Conservation (phyloP, 1,140 invertebrate species). For the Temnothorax nylanderi region DNA sequence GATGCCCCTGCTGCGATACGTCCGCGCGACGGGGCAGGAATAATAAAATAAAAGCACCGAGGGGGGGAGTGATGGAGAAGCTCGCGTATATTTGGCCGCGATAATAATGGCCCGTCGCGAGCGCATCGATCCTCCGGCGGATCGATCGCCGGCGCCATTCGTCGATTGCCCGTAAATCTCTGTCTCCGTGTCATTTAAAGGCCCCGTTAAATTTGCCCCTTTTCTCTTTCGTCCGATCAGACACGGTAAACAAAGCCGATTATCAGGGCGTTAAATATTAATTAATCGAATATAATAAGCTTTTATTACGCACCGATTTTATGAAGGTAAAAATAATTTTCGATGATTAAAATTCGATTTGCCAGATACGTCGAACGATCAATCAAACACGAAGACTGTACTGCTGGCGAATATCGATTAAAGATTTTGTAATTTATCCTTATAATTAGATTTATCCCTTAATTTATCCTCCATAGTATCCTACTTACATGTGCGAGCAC, state of each 20-base stretch:
- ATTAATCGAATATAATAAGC: slow-evolving; percentile 28
- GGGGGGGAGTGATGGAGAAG: slow-evolving; percentile 61
- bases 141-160: slow-evolving; percentile 70
- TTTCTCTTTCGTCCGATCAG: slow-evolving; percentile 18
- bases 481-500: neutral
- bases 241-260: slow-evolving; percentile 7
- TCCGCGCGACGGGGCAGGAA: slow-evolving; percentile 66
- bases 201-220: slow-evolving; percentile 68
- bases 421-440: neutral
- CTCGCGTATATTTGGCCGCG: slow-evolving; percentile 64
- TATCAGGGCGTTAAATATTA: neutral
- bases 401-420: slow-evolving; percentile 9
- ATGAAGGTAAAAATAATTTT: neutral
- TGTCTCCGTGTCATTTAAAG: slow-evolving; percentile 67
- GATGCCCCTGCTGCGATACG: slow-evolving; percentile 68
- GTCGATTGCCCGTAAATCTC: slow-evolving; percentile 81
- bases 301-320: neutral
- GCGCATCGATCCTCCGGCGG: slow-evolving; percentile 63
- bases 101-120: slow-evolving; percentile 69
- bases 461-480: neutral
- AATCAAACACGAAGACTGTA: neutral
- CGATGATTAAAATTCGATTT: neutral
- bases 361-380: neutral
- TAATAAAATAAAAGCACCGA: slow-evolving; percentile 75
- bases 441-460: slow-evolving; percentile 18